Evolutionary conservation across 2,888 invertebrate genomes (phyloP), one percentile per base, ranked within the genome.

Genomic region (Pyrocoelia pectoralis): DNA sequence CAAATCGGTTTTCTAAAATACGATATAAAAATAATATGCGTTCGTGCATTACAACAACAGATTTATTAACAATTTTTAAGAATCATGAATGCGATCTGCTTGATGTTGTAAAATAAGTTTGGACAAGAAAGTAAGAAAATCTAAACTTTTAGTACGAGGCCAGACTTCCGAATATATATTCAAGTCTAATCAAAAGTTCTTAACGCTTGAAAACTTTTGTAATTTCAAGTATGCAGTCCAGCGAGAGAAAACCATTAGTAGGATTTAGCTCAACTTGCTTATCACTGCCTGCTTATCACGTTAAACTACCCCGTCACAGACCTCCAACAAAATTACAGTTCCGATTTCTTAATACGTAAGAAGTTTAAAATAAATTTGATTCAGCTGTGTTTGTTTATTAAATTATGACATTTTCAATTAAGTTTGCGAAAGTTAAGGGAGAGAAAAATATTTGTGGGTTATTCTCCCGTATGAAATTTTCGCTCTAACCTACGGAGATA

Each of bases 101-200:
- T 43, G 2, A 12, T 13, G 43, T 24, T 50, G 19, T n/a, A 48
- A 12, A 48, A 17, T 48, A 14, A 12, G 17, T 13, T 38, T 10
- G 17, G 8, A 52, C 15, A 17, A 52, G 29, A 29, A 41, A 15
- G 33, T n/a, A 19, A 38, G 49, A 29, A 58, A 46, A 50, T 29
- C 51, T 48, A 58, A 52, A 40, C 58, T 58, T 40, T 52, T 29
- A 13, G 28, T 53, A 64, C 66, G 61, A 61, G 62, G 57, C 52
- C 55, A 28, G 61, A 61, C 67, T 65, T 52, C 56, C 55, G 48
- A 55, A 50, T 55, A 65, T 66, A 66, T 62, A 66, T 68, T 70
- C 65, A 57, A 65, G 60, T 67, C 70, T 68, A 68, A 70, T 70
- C 68, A 70, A 70, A 70, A 70, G 63, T 70, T 70, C 66, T 68